phyloP scores from a whole-genome alignment of 2,797 vertebrate genomes.

The Octomys mimax region DNA sequence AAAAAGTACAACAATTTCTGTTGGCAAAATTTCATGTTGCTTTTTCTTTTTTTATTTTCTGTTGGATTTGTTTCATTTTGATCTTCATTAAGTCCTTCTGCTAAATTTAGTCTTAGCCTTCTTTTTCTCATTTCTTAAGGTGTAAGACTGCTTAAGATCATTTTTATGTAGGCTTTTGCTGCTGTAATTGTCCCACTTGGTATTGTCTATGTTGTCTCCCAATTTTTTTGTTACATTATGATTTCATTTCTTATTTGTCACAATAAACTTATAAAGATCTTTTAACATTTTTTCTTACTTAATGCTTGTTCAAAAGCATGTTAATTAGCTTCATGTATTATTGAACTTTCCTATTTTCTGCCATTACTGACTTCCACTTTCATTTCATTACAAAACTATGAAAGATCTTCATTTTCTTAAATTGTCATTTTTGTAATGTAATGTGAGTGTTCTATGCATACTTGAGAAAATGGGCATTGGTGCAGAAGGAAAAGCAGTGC shows the following conservation, averaged over 20 bases:
- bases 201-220: background rate
- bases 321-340: background rate
- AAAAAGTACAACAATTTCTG: background rate
- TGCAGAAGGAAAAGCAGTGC: fast-evolving
- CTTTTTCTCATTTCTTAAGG: background rate
- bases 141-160: background rate
- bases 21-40: background rate
- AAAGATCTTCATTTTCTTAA: background rate
- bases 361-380: background rate
- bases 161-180: background rate
- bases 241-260: background rate
- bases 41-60: background rate
- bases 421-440: background rate
- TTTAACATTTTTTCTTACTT: background rate
- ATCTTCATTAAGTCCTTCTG: background rate
- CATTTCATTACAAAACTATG: background rate
- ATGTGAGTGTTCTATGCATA: background rate
- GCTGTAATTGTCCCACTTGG: background rate
- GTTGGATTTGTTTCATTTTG: background rate
- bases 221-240: background rate
- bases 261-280: background rate
- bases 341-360: background rate
- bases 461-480: too few species aligned
- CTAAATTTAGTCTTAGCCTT: background rate
- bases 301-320: background rate